phyloP scores from a whole-genome alignment of 2,888 invertebrate species.

The Amphiduros pacificus region DNA sequence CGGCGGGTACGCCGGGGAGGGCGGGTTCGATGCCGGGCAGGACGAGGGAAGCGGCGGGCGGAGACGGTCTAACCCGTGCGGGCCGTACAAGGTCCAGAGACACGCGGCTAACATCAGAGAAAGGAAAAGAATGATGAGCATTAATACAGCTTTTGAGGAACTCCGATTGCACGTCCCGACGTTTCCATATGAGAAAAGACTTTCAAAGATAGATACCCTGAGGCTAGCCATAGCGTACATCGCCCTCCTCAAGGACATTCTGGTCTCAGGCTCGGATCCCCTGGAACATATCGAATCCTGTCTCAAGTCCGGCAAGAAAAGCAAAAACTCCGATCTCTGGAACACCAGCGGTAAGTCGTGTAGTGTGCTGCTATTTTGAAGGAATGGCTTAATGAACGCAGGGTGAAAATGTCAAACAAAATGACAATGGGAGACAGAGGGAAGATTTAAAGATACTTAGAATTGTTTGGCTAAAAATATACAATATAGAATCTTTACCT shows the following conservation, averaged over 20 bases:
- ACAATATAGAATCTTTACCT: too few relatives aligned
- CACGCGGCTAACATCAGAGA: slow-evolving; percentile 93
- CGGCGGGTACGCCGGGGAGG: slow-evolving; percentile 1
- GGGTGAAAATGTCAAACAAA: too few relatives aligned
- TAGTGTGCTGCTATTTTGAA: slow-evolving; percentile 1
- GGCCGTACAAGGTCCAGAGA: slow-evolving; percentile 71
- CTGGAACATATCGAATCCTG: slow-evolving; percentile 83
- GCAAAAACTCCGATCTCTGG: slow-evolving; percentile 67
- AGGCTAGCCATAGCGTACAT: slow-evolving; percentile 83
- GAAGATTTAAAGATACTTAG: too few relatives aligned
- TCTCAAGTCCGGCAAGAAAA: not conserved
- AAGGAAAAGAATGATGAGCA: slow-evolving; percentile 97
- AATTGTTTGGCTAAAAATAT: too few relatives aligned
- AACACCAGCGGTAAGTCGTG: slow-evolving; percentile 88
- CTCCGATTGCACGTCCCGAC: slow-evolving; percentile 96
- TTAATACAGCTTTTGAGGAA: slow-evolving; percentile 89
- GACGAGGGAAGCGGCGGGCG: not conserved
- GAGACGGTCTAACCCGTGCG: not conserved
- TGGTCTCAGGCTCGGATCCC: slow-evolving; percentile 85
- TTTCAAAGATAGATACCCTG: slow-evolving; percentile 97
- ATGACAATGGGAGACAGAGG: too few relatives aligned
- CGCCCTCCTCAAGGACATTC: slow-evolving; percentile 71
- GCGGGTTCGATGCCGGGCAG: not conserved
- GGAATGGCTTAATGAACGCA: too few relatives aligned
- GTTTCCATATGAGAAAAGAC: slow-evolving; percentile 95